Evolutionary conservation across 2,888 invertebrate species (phyloP), one percentile per base, ranked within the genome.

Genomic region (Acanthosoma haemorrhoidale): DNA sequence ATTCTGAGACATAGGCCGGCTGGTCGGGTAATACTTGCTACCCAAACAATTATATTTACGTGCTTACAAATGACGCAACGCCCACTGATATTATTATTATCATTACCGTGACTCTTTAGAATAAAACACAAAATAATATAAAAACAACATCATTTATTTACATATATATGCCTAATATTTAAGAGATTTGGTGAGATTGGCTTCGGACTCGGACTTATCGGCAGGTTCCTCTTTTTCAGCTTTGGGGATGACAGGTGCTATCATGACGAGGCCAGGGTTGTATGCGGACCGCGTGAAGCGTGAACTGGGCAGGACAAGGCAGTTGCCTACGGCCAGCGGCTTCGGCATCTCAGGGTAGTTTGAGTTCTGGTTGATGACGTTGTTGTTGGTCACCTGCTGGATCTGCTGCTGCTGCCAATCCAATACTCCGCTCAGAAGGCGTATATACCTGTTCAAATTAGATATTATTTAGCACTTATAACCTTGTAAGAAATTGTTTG

Each of bases 381-480:
- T 83, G 72, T 80, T 82, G 73, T 87, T 77, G 66, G 79, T 77
- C 72, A 79, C 80, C 38, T 78, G 77, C 9, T 78, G 76, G 59
- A 76, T 75, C 64, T 80, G 78, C 72, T 82, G 81, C 74, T 84
- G 90, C 81, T 96, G 96, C 92, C 94, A 96, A 77, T 94, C 93
- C 11, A 96, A 79, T 0, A 96, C 92, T 77, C 89, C 90, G 72
- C 88, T 88, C 25, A 96, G 83, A 1, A 96, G 84, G 63, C 89
- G 88, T 74, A 96, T 96, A 80, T 97, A 97, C 77, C 89, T 89
- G 79, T 58, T 76, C 77, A 74, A 66, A 72, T 71, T 21, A n/a
- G n/a, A n/a, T n/a, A n/a, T n/a, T n/a, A n/a, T n/a, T n/a, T n/a
- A n/a, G n/a, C n/a, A n/a, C n/a, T n/a, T n/a, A n/a, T n/a, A n/a